Evolutionary conservation across 2,113 vertebrate genomes (phyloP).

Genomic region (Australoheros scitulus): DNA sequence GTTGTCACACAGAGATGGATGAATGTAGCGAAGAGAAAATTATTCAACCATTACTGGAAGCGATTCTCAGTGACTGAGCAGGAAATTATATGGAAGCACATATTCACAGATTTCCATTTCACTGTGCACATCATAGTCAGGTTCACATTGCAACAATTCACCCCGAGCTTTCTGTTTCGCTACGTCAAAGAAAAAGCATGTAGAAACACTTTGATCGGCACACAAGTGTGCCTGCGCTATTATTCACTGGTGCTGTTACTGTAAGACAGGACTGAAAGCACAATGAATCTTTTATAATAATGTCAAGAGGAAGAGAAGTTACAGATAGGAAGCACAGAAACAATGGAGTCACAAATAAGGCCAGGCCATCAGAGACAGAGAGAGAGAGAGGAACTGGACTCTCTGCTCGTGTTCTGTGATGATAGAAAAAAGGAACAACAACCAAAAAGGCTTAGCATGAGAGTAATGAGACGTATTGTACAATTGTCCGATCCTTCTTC

Average conservation of each 20-base stretch:
- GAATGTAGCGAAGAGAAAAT: slow-evolving; percentile 59
- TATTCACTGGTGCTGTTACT: slow-evolving; percentile 50
- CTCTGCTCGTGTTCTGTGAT: slow-evolving; percentile 38
- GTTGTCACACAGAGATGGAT: slow-evolving; percentile 69
- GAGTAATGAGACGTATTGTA: not conserved
- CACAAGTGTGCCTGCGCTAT: slow-evolving; percentile 35
- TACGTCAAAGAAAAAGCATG: slow-evolving; percentile 32
- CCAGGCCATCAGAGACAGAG: slow-evolving; percentile 28
- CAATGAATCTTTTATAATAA: slow-evolving; percentile 52
- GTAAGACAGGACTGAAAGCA: slow-evolving; percentile 52
- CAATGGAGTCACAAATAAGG: slow-evolving; percentile 60
- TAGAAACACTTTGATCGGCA: slow-evolving; percentile 39
- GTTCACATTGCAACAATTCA: slow-evolving; percentile 66
- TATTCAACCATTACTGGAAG: slow-evolving; percentile 75
- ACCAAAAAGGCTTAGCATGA: slow-evolving; percentile 8
- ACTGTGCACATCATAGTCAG: slow-evolving; percentile 67
- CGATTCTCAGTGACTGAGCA: slow-evolving; percentile 74
- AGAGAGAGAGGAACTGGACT: slow-evolving; percentile 37
- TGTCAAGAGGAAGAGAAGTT: slow-evolving; percentile 71
- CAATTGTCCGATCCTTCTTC: slow-evolving; percentile 51
- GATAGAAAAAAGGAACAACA: slow-evolving; percentile 60
- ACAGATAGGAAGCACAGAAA: slow-evolving; percentile 68
- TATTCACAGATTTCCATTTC: slow-evolving; percentile 60
- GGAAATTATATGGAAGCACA: slow-evolving; percentile 31
- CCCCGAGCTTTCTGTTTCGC: slow-evolving; percentile 31